Percentiles rank a stretch among this genome's conserved stretches.
These are phyloP conservation scores for Phalera bucephala DNA, from an alignment of 2,888 invertebrate species.

Conservation along the genomic window DNA sequence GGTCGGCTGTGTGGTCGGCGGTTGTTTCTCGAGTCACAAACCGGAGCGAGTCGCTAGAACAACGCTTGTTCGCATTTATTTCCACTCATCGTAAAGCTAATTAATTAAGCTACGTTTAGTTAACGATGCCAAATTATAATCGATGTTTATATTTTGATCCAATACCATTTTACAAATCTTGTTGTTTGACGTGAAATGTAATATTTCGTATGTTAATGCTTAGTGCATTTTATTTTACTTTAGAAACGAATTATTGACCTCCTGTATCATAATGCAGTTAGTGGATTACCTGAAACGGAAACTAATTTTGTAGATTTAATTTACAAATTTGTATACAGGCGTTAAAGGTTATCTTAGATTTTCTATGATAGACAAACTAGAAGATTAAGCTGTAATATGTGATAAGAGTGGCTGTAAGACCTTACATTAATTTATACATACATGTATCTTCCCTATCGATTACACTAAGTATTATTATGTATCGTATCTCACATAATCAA, in stretches of 20 bases:
- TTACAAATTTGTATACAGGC: slow-evolving; percentile 72
- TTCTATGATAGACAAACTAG: slow-evolving; percentile 78
- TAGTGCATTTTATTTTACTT: slow-evolving; percentile 55
- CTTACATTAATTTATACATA: slow-evolving; percentile 56
- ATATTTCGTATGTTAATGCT: slow-evolving; percentile 49
- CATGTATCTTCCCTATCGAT: slow-evolving; percentile 54
- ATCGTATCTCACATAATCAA: slow-evolving; percentile 38
- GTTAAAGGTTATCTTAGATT: slow-evolving; percentile 76
- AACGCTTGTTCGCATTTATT: slow-evolving; percentile 72
- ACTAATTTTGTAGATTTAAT: slow-evolving; percentile 68
- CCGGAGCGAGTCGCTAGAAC: slow-evolving; percentile 35
- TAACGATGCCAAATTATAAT: slow-evolving; percentile 76
- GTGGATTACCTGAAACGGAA: slow-evolving; percentile 47
- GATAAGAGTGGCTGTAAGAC: slow-evolving; percentile 82
- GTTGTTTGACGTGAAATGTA: slow-evolving; percentile 57
- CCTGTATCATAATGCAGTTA: slow-evolving; percentile 50
- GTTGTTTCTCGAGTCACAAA: slow-evolving; percentile 18
- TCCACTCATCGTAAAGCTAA: slow-evolving; percentile 58
- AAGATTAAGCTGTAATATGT: slow-evolving; percentile 75
- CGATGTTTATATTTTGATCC: slow-evolving; percentile 39
- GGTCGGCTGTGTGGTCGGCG: slow-evolving; percentile 31
- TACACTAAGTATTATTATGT: slow-evolving; percentile 41
- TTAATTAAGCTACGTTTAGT: slow-evolving; percentile 65
- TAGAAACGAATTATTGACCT: slow-evolving; percentile 53
- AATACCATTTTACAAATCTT: slow-evolving; percentile 14